These are phyloP conservation scores for Melanotaenia pygmaea DNA, from an alignment of 2,797 vertebrate species.

Conservation along the genomic window DNA sequence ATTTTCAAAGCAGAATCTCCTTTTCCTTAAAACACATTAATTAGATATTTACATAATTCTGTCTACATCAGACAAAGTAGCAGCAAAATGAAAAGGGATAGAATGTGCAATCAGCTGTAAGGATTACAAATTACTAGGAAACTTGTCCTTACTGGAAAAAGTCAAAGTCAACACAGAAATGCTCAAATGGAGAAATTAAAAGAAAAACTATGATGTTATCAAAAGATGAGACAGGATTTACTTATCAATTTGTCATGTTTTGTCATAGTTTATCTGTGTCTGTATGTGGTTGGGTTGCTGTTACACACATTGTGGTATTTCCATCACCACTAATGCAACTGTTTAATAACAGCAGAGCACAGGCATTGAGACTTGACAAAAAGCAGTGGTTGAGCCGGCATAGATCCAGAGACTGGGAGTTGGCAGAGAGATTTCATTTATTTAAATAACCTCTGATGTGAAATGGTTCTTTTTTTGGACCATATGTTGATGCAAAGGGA, in stretches of 20 bases:
- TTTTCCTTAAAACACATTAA: constrained; percentile 12
- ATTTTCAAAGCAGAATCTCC: constrained; percentile 13
- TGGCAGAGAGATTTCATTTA: constrained; percentile 63
- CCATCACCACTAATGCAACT: constrained; percentile 56
- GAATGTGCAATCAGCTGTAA: neutral
- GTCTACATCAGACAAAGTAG: constrained; percentile 19
- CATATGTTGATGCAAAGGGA: constrained; percentile 34
- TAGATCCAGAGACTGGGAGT: constrained; percentile 64
- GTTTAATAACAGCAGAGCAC: constrained; percentile 53
- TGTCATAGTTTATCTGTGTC: constrained; percentile 15
- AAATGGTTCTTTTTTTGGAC: constrained; percentile 66
- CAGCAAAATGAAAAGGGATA: constrained; percentile 15
- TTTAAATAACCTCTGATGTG: constrained; percentile 75
- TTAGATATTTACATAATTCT: constrained; percentile 33
- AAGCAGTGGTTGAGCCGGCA: constrained; percentile 64
- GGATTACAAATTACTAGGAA: neutral
- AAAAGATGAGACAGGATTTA: neutral
- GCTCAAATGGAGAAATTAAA: neutral
- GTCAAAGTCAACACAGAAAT: neutral
- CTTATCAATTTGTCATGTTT: constrained; percentile 25
- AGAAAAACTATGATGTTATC: neutral
- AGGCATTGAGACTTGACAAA: constrained; percentile 58
- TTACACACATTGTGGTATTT: constrained; percentile 56
- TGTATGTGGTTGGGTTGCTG: constrained; percentile 48
- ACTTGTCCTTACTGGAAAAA: no score